Conservation (phyloP, 2,113 vertebrate species). For the Oceanodroma tethys region DNA sequence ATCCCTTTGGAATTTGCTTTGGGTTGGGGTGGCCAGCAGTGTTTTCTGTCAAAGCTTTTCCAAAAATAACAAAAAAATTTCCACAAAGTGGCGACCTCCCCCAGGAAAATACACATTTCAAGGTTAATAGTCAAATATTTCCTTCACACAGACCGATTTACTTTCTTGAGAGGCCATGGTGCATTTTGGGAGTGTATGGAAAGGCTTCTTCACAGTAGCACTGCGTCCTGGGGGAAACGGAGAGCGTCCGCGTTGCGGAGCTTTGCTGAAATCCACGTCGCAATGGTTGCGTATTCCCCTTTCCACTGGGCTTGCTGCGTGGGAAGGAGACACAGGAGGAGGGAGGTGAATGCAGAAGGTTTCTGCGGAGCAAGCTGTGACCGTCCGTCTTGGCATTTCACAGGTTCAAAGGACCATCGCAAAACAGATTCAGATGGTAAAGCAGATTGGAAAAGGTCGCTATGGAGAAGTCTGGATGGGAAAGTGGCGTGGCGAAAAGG, state of each 20-base stretch:
- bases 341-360: neutral
- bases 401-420: conserved; percentile 98
- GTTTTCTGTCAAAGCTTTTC: neutral
- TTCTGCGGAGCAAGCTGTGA: neutral
- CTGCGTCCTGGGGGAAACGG: fast-evolving
- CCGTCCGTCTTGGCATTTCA: neutral
- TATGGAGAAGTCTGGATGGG: conserved; percentile 99
- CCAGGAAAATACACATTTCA: neutral
- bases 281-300: neutral
- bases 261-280: neutral
- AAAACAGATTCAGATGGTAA: conserved; percentile 99
- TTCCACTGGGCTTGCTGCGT: fast-evolving
- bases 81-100: neutral
- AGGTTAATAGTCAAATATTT: neutral
- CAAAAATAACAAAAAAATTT: neutral
- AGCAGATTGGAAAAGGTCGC: conserved; percentile 95
- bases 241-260: fast-evolving
- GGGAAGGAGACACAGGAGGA: neutral
- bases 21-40: neutral
- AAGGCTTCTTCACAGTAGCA: neutral
- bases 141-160: neutral
- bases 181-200: neutral
- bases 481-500: conserved; percentile 92
- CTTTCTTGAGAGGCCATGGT: neutral
- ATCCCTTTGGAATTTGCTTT: neutral